These are phyloP conservation scores for Notothenia coriiceps DNA, from an alignment of 2,113 vertebrate species.

Conservation along the genomic window DNA sequence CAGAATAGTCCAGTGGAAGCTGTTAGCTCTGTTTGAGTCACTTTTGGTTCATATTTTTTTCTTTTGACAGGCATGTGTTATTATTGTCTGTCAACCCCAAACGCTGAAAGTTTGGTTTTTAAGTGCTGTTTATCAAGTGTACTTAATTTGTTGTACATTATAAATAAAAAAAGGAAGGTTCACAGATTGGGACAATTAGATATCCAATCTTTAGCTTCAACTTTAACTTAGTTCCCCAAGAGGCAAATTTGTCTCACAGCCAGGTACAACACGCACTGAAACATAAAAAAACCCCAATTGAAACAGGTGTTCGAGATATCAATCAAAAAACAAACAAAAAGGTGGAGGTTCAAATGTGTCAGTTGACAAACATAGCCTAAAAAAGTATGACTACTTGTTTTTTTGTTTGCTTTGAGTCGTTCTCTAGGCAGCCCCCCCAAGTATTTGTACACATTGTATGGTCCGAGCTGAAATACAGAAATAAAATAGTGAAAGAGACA, in stretches of 20 bases:
- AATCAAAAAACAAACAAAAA: background rate
- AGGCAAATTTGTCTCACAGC: background rate
- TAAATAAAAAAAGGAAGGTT: background rate
- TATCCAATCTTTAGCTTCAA: background rate
- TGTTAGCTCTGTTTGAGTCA: too few species aligned
- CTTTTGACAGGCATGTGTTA: background rate
- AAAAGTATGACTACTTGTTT: background rate
- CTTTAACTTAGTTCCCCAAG: background rate
- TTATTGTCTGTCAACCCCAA: background rate
- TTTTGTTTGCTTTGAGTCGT: conserved; percentile 26
- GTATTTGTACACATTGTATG: conserved; percentile 8
- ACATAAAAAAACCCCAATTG: too few species aligned
- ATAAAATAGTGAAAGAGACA: too few species aligned
- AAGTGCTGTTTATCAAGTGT: background rate
- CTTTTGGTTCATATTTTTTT: background rate
- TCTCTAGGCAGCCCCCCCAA: conserved; percentile 28
- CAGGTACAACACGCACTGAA: background rate
- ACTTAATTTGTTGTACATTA: background rate
- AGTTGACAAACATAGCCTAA: background rate
- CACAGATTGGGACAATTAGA: background rate
- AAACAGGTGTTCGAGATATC: background rate
- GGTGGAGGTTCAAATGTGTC: background rate
- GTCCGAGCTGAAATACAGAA: background rate
- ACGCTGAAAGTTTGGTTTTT: background rate
- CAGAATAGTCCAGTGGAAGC: too few species aligned